Percentiles rank a stretch among this genome's conserved stretches.
These are phyloP conservation scores for Trichopria drosophilae DNA, from an alignment of 2,888 invertebrate genomes.

Conservation along the genomic window DNA sequence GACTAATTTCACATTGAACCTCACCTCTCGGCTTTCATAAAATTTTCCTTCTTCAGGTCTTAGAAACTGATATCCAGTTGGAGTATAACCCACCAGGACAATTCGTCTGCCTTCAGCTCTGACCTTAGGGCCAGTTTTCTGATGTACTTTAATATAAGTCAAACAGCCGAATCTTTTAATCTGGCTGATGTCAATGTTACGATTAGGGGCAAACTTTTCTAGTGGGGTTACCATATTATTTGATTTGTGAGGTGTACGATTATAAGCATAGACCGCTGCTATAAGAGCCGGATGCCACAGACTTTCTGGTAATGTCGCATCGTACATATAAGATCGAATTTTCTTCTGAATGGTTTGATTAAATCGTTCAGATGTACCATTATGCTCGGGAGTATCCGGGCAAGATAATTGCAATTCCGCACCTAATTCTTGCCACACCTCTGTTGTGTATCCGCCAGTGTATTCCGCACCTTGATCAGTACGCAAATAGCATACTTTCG, in stretches of 20 bases:
- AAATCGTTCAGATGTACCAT: no score
- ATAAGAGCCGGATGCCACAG: no score
- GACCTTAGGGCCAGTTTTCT: slow-evolving; percentile 1
- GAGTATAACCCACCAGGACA: slow-evolving; percentile 8
- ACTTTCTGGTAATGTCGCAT: slow-evolving; percentile 17
- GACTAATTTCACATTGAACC: slow-evolving; percentile 1
- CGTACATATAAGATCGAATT: slow-evolving; percentile 13
- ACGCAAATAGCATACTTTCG: slow-evolving; percentile 34
- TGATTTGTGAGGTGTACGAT: no score
- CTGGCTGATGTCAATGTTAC: slow-evolving; percentile 20
- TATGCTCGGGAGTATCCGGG: not conserved
- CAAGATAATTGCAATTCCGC: slow-evolving; percentile 29
- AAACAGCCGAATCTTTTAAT: slow-evolving; percentile 23
- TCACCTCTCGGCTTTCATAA: no score
- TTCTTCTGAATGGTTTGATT: slow-evolving; percentile 26
- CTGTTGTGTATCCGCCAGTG: no score
- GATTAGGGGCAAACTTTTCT: slow-evolving; percentile 19
- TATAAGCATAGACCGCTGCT: no score
- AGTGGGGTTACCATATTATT: slow-evolving; percentile 25
- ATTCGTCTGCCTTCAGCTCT: not conserved
- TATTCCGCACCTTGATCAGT: slow-evolving; percentile 34
- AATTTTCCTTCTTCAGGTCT: no score
- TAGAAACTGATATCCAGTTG: no score
- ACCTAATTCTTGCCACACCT: slow-evolving; percentile 30
- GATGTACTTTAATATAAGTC: slow-evolving; percentile 9